Evolutionary conservation across 2,113 vertebrate species (phyloP), one percentile per base, ranked within the genome.

Genomic region (Hyla sarda): DNA sequence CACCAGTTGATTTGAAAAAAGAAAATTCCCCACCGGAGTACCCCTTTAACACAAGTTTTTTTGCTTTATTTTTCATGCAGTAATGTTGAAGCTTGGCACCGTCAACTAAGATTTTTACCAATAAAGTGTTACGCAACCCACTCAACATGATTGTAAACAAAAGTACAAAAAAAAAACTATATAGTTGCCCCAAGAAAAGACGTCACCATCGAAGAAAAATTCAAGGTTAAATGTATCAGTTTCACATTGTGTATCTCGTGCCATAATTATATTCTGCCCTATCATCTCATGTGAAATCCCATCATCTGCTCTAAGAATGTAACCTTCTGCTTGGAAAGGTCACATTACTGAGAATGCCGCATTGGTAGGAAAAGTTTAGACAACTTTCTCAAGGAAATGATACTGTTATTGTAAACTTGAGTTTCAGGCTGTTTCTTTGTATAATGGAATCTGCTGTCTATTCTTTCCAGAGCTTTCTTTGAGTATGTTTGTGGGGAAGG

Each of bases 401-500:
- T 80, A 80, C 19, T 73, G 30, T 73, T 73, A 32, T 41, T 34
- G 23, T 54, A 34, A 54, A 28, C 30, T 32, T 73, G 77, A 62
- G 74, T 60, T 41, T 62, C 50, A 54, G 19, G 8, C 67, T 34
- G 67, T 34, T 48, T 65, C 28, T 48, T 52, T 82, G 28, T 82
- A 52, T 48, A 47, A 19, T 50, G 80, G 80, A 82, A 71, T 82
- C 11, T 81, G 11, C n/a, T 3, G 47, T 21, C 48, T 23, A 21
- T 37, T 79, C 76, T 79, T 79, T 78, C 75, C 75, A 78, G 75
- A 21, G 21, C 50, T 56, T 78, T 78, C 75, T 77, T 16, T 37
- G 23, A 41, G 41, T 8, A 41, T 5, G 41, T 41, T 41, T 14
- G 19, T n/a, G 21, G 71, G 2, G 25, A n/a, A 32, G 34, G 28